A percentile compares a stretch with the other conserved stretches of the same genome.
Conservation (phyloP, 2,797 vertebrate species). For the Mareca penelope region DNA sequence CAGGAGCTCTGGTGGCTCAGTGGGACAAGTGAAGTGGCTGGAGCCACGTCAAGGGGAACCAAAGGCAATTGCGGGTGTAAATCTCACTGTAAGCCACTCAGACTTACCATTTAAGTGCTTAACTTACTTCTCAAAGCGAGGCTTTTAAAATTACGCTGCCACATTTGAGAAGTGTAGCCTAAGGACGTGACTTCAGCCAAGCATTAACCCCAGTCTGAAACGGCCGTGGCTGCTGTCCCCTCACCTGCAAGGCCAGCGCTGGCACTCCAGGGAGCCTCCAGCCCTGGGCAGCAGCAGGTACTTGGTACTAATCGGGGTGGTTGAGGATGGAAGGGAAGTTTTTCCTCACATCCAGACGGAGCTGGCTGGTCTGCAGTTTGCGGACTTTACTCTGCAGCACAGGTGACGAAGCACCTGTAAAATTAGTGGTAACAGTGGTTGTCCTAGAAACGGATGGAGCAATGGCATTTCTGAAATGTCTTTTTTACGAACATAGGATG, state of each 20-base stretch:
- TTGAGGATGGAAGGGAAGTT: not conserved
- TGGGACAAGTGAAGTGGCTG: not conserved
- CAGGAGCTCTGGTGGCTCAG: not conserved
- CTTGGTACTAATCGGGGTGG: not conserved
- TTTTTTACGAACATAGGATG: not conserved
- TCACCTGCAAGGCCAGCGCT: not conserved
- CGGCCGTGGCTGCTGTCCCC: not conserved
- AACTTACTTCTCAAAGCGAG: constrained; percentile 40
- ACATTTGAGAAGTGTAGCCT: constrained; percentile 8
- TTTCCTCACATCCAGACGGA: too few species aligned
- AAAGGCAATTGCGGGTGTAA: not conserved
- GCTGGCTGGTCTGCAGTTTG: too few species aligned
- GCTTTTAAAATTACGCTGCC: constrained; percentile 1
- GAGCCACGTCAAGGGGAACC: not conserved
- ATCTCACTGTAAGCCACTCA: not conserved
- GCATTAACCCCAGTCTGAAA: not conserved
- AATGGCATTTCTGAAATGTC: constrained; percentile 25
- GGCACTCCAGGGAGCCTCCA: not conserved
- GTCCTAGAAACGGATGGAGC: constrained; percentile 35
- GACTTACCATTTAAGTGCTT: constrained; percentile 1
- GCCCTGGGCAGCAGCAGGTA: not conserved
- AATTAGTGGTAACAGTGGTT: constrained; percentile 20
- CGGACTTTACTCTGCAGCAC: not conserved
- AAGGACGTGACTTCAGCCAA: not conserved
- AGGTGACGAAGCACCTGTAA: constrained; percentile 24